Base-by-base conservation (phyloP, 2,888 invertebrate species). In the Eupithecia tripunctaria region DNA sequence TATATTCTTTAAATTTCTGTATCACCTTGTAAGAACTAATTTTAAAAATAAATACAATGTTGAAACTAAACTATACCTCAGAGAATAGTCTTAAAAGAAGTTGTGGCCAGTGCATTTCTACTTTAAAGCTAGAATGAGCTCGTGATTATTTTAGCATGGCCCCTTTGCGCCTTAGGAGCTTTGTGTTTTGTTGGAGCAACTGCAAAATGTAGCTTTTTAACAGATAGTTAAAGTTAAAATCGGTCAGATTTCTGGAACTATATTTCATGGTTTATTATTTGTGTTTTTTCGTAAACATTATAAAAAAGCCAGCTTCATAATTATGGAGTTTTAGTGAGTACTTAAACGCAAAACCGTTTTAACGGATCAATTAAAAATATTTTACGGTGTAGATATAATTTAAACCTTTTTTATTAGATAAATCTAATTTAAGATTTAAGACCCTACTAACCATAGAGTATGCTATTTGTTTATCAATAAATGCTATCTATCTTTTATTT, bases 111-210 rank as follows among this genome's bases (percentile, higher is more conserved):
- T 64, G 64, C 36, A 64, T 64, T 64, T 64, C 38, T 36, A 64
- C 64, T 64, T 64, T 64, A 41, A 64, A 64, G 25, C 64, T 64
- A 12, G 62, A 63, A 63, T 63, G 62, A 64, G 64, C 36, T 64
- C 15, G 38, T 64, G 64, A 64, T 64, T 64, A 64, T 64, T 64
- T 64, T 64, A 64, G 12, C 64, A 64, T 64, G 25, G 64, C 38
- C 21, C 64, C 64, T 64, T 38, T 64, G 64, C 21, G 64, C 36
- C 64, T 64, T 21, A 12, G 64, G 38, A 63, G 62, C 62, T 36
- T 63, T 36, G 62, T 27, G 62, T 32, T 63, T 32, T 63, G 51
- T 21, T 51, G 56, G 21, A 56, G 64, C 64, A 38, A 29, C 43
- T 36, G 66, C n/a, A 47, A 47, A 64, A 64, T 36, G 21, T 6